These are phyloP conservation scores for Drosophila malerkotliana DNA, from an alignment of 1,140 invertebrate genomes.

Conservation along the genomic window DNA sequence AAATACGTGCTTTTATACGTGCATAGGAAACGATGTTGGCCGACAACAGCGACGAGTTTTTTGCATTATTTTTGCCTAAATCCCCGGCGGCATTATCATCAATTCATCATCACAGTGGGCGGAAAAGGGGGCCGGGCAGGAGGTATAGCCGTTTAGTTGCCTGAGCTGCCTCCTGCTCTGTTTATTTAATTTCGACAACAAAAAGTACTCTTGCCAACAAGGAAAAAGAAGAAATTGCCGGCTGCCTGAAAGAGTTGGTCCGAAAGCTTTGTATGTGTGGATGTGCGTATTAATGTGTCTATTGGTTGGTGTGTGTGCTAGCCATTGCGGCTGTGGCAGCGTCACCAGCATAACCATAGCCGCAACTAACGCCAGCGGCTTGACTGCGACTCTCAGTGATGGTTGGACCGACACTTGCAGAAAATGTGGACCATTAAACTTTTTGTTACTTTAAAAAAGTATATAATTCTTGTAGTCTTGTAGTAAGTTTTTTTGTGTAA, in stretches of 20 bases:
- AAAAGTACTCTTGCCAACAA: constrained; percentile 30
- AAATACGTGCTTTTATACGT: constrained; percentile 3
- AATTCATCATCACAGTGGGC: constrained; percentile 75
- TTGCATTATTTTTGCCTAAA: constrained; percentile 58
- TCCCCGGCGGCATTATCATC: constrained; percentile 71
- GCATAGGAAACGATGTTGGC: constrained; percentile 1
- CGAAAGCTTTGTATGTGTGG: constrained; percentile 2
- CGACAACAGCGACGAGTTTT: constrained; percentile 26
- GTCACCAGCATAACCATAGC: constrained; percentile 63
- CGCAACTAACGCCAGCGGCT: constrained; percentile 50
- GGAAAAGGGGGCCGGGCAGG: neutral
- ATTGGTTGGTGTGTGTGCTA: constrained; percentile 21
- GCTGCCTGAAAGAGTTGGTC: constrained; percentile 19
- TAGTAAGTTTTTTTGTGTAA: too few species aligned
- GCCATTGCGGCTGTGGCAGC: constrained; percentile 37
- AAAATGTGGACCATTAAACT: neutral
- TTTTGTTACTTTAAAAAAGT: neutral
- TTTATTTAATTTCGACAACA: constrained; percentile 71
- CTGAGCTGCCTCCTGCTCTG: constrained; percentile 36
- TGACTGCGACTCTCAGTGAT: constrained; percentile 26
- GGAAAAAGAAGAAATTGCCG: constrained; percentile 13
- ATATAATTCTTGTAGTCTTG: too few species aligned
- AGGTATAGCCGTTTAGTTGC: constrained; percentile 30
- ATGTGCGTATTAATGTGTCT: neutral
- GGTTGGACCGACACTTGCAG: constrained; percentile 12